phyloP scores from a whole-genome alignment of 2,113 vertebrate species.

The Phalacrocorax brasilianus region DNA sequence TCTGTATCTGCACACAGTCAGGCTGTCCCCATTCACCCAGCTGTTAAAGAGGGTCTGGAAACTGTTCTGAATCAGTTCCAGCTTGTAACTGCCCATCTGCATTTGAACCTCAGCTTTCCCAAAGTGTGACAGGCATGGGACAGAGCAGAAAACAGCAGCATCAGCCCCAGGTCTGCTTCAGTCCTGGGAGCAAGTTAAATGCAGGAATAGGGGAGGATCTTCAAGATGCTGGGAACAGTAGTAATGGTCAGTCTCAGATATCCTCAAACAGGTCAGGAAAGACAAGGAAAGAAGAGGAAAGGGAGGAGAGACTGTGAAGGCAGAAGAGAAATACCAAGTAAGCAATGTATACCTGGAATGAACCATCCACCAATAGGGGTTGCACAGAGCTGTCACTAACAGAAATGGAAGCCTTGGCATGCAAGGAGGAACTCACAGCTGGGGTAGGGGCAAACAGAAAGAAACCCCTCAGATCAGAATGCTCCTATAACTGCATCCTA shows the following conservation, averaged over 20 bases:
- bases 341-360: not conserved
- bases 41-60: not conserved
- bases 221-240: not conserved
- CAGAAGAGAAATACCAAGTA: not conserved
- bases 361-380: not conserved
- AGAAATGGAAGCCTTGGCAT: not conserved
- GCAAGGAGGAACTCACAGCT: not conserved
- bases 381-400: not conserved
- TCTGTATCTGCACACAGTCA: not conserved
- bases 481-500: not conserved
- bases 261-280: not conserved
- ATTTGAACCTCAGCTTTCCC: not conserved
- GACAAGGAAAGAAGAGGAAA: not conserved
- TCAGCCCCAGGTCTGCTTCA: not conserved
- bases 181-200: not conserved
- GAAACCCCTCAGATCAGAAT: not conserved
- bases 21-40: not conserved
- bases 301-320: not conserved
- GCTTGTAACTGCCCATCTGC: not conserved
- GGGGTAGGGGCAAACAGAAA: not conserved
- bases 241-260: not conserved
- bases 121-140: not conserved
- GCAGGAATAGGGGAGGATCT: not conserved
- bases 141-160: not conserved
- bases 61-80: not conserved